Evolutionary conservation across 2,888 invertebrate species (phyloP).

Genomic region (Mylabris sibirica): DNA sequence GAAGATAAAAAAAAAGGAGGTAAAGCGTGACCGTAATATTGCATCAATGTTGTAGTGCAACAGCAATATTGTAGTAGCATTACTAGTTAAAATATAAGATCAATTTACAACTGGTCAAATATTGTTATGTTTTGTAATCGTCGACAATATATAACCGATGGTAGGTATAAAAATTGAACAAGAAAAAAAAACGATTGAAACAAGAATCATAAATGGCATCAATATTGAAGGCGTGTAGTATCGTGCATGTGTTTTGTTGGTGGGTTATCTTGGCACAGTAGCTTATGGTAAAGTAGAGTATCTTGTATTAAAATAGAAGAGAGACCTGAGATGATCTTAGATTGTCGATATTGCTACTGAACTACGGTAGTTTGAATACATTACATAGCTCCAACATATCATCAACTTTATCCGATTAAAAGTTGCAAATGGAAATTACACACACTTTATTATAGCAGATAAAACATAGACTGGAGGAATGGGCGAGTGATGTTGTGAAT

Average conservation of each 20-base stretch:
- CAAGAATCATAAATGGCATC: not conserved
- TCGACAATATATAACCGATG: too few relatives aligned
- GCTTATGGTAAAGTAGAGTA: slow-evolving; percentile 55
- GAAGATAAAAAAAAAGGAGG: slow-evolving; percentile 20
- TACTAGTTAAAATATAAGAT: not conserved
- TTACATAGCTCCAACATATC: slow-evolving; percentile 44
- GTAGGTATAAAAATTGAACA: too few relatives aligned
- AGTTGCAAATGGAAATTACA: slow-evolving; percentile 33
- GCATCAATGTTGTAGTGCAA: slow-evolving; percentile 29
- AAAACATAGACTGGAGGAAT: not conserved
- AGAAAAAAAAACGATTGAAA: not conserved
- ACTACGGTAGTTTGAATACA: slow-evolving; percentile 48
- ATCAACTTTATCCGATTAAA: slow-evolving; percentile 42
- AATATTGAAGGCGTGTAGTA: slow-evolving; percentile 15
- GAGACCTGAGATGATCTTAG: slow-evolving; percentile 51
- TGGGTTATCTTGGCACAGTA: slow-evolving; percentile 43
- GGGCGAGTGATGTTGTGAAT: not conserved
- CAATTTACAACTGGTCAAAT: not conserved
- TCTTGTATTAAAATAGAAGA: slow-evolving; percentile 44
- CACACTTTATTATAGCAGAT: slow-evolving; percentile 33
- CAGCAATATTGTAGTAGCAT: not conserved
- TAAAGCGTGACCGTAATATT: slow-evolving; percentile 37
- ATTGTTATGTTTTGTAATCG: not conserved
- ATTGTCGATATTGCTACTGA: slow-evolving; percentile 49
- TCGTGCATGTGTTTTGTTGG: slow-evolving; percentile 21